phyloP scores from a whole-genome alignment of 2,797 vertebrate species.

The Pseudomugil tenellus region DNA sequence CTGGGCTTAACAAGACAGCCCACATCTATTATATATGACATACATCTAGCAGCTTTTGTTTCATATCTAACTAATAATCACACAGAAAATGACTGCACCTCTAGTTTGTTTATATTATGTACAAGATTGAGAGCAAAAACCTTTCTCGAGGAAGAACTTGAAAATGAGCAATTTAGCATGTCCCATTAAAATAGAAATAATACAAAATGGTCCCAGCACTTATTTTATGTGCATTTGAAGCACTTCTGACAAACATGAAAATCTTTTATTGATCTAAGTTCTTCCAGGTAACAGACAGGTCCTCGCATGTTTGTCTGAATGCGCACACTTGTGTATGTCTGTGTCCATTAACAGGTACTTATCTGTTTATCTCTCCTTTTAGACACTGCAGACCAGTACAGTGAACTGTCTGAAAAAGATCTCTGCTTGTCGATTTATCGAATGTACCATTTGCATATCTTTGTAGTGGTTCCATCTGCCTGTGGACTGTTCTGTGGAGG shows the following conservation, averaged over 20 bases:
- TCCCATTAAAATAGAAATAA: constrained; percentile 35
- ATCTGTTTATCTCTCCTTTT: constrained; percentile 85
- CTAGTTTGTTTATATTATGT: constrained; percentile 70
- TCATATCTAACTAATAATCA: constrained; percentile 80
- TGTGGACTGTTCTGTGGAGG: constrained; percentile 83
- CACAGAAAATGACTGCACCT: constrained; percentile 67
- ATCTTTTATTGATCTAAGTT: constrained; percentile 57
- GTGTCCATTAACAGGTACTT: constrained; percentile 84
- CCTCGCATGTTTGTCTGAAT: constrained; percentile 58
- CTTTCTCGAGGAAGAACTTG: constrained; percentile 55
- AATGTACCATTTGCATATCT: constrained; percentile 87
- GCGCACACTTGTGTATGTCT: constrained; percentile 61
- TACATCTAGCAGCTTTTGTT: constrained; percentile 80
- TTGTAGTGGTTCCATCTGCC: constrained; percentile 86
- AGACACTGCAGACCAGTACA: constrained; percentile 77
- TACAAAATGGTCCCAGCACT: constrained; percentile 20
- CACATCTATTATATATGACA: constrained; percentile 83
- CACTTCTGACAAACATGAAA: constrained; percentile 55
- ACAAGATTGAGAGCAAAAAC: constrained; percentile 48
- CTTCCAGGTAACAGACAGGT: constrained; percentile 62
- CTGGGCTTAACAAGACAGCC: constrained; percentile 81
- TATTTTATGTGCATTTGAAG: constrained; percentile 55
- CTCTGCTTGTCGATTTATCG: constrained; percentile 84
- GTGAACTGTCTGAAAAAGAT: constrained; percentile 83
- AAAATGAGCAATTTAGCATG: constrained; percentile 52